Base-by-base conservation (phyloP, 2,888 invertebrate species). In the Noctua comes region DNA sequence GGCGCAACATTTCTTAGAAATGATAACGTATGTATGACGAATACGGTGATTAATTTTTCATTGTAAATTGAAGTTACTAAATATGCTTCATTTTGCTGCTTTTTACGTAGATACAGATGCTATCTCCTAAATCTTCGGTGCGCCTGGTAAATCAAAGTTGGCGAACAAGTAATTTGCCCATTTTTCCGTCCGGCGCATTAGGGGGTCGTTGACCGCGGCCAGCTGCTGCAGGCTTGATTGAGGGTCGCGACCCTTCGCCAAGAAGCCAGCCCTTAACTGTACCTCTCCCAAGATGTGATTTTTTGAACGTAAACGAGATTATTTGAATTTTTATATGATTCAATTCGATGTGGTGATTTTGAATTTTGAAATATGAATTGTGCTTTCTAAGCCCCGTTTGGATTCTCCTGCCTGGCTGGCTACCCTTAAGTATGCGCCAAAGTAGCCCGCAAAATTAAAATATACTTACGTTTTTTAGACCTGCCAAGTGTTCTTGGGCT, bases 141-240 rank as follows among this genome's bases (percentile, higher is more conserved):
- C 73, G 76, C 80, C 79, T 83, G 77, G 75, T 86, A 79, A 69
- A 78, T 87, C 77, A 80, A 83, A 79, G 76, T 82, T 86, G 73
- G 82, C 85, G 87, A 88, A 88, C 86, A 88, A 86, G 88, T 73
- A 86, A 85, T 88, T 85, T 84, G 85, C 64, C 75, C 70, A 84
- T 80, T 82, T 86, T 86, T 86, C 80, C 82, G 88, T 80, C 83
- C 86, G 90, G 90, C 88, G 91, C 93, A 94, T 94, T 94, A 93
- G 94, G 93, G 93, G 96, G 91, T 95, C 93, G 90, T 82, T 86
- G 94, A 93, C 93, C 96, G 91, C 89, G 64, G 84, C 88, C 93
- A 93, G 93, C 91, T 92, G 92, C 89, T 89, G 88, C 79, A 79
- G 85, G 86, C 79, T 87, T 84, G 84, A 88, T 87, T 86, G 89